Conservation (phyloP, 2,113 vertebrate species). For the Furnarius figulus region DNA sequence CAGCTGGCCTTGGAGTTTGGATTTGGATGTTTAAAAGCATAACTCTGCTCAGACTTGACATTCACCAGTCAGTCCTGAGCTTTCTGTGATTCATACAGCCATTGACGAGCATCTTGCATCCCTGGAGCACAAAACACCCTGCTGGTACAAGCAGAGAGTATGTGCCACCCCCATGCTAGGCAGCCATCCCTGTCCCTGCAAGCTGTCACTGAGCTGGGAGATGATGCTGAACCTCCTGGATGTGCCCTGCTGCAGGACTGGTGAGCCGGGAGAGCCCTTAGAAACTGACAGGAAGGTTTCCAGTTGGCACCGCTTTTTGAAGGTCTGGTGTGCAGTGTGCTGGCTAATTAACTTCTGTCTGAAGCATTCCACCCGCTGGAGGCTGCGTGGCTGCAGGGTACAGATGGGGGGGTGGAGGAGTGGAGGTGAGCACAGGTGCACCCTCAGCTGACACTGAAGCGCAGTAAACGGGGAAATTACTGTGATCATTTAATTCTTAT, state of each 20-base stretch:
- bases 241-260: background rate
- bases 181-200: fast-evolving
- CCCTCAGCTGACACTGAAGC: slow-evolving; percentile 10
- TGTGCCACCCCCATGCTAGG: background rate
- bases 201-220: background rate
- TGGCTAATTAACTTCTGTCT: slow-evolving; percentile 67
- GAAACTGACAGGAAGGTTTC: slow-evolving; percentile 9
- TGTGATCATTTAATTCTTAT: slow-evolving; percentile 7
- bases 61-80: background rate
- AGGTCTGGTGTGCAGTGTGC: slow-evolving; percentile 19
- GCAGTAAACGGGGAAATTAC: slow-evolving; percentile 40
- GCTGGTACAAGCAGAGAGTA: background rate
- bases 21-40: background rate
- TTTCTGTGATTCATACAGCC: background rate
- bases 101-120: fast-evolving
- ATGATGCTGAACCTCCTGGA: background rate
- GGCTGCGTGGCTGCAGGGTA: slow-evolving; percentile 34
- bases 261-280: background rate
- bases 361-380: slow-evolving; percentile 46
- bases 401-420: slow-evolving; percentile 26
- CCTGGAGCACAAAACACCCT: background rate
- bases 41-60: background rate
- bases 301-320: background rate
- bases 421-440: background rate
- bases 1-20: background rate